Evolutionary conservation across 2,888 invertebrate genomes (phyloP).

Genomic region (Cerceris rybyensis): DNA sequence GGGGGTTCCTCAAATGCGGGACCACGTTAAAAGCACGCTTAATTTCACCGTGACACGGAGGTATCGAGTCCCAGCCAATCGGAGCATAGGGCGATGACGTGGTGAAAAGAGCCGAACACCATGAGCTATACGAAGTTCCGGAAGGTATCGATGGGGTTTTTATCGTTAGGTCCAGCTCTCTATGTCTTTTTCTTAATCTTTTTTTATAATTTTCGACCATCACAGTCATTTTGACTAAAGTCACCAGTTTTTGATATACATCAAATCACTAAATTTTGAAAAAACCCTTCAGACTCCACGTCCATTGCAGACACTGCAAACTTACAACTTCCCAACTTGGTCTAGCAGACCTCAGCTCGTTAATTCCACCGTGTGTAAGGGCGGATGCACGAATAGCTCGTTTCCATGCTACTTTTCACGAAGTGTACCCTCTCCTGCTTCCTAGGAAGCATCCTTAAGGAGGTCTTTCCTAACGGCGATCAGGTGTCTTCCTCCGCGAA

Average conservation of each 20-base stretch:
- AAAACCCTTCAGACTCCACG: no score
- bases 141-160: constrained; percentile 56
- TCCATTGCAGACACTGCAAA: constrained; percentile 24
- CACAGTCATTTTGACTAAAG: no score
- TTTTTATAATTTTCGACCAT: no score
- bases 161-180: constrained; percentile 46
- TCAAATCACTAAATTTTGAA: not conserved
- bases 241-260: no score
- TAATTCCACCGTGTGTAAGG: constrained; percentile 49
- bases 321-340: constrained; percentile 45
- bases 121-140: constrained; percentile 65
- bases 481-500: constrained; percentile 54
- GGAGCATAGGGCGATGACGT: constrained; percentile 68
- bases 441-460: constrained; percentile 17
- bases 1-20: constrained; percentile 69
- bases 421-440: constrained; percentile 40
- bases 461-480: constrained; percentile 51
- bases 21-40: constrained; percentile 72
- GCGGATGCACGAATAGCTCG: constrained; percentile 57
- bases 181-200: constrained; percentile 16
- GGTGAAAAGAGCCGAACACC: constrained; percentile 65
- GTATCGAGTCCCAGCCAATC: constrained; percentile 73
- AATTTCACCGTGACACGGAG: constrained; percentile 78
- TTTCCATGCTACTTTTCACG: constrained; percentile 66
- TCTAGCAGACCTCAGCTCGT: constrained; percentile 48